Evolutionary conservation across 2,888 invertebrate genomes (phyloP).

Genomic region (Catocala sponsa): DNA sequence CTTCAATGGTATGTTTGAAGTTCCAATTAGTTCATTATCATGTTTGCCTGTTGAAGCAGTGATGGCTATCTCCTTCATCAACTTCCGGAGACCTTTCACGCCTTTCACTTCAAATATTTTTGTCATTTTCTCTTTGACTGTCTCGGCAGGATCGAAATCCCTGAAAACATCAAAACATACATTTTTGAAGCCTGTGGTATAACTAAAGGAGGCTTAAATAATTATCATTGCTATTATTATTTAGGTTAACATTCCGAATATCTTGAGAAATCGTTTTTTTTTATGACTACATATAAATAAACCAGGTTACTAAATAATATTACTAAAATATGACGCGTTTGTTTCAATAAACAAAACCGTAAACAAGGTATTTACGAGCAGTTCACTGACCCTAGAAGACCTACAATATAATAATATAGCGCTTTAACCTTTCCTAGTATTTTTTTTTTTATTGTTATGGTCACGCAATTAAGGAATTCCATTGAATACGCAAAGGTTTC

Average conservation of each 20-base stretch:
- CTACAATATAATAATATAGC: constrained; percentile 7
- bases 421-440: constrained; percentile 23
- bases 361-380: constrained; percentile 18
- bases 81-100: constrained; percentile 93
- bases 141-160: constrained; percentile 97
- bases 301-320: too few species aligned
- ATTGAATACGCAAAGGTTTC: background rate
- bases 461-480: constrained; percentile 40
- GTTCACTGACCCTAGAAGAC: constrained; percentile 33
- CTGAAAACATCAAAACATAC: constrained; percentile 69
- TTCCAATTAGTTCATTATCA: constrained; percentile 98
- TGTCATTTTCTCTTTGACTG: constrained; percentile 95
- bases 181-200: too few species aligned
- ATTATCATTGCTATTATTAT: too few species aligned
- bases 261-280: too few species aligned
- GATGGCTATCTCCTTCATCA: constrained; percentile 96
- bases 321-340: constrained; percentile 3
- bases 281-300: too few species aligned
- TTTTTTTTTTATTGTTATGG: constrained; percentile 38
- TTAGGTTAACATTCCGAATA: too few species aligned
- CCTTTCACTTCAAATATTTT: constrained; percentile 96
- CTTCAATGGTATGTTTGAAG: constrained; percentile 94
- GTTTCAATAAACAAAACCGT: constrained; percentile 10
- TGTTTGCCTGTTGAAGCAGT: constrained; percentile 98
- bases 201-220: too few species aligned